phyloP scores from a whole-genome alignment of 2,113 vertebrate species.

The Anoura caudifer region DNA sequence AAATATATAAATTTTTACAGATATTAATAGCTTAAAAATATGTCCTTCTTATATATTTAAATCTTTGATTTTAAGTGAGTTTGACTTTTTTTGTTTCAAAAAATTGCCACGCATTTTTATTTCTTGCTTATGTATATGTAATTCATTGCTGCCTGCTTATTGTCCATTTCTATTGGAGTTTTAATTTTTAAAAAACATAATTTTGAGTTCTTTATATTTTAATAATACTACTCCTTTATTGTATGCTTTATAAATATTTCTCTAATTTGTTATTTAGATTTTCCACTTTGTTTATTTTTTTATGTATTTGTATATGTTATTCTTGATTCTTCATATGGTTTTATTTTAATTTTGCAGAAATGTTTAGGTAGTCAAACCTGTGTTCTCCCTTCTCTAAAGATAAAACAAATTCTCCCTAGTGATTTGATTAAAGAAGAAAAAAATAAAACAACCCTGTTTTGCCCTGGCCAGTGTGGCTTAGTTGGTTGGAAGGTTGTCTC shows the following conservation, averaged over 20 bases:
- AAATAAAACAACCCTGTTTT: no score
- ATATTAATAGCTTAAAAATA: neutral
- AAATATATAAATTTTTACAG: no score
- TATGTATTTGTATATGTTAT: neutral
- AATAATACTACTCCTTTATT: neutral
- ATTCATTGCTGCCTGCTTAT: neutral
- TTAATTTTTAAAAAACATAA: neutral
- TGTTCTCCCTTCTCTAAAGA: neutral
- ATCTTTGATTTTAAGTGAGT: neutral
- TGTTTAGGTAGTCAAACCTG: neutral
- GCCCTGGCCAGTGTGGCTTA: no score
- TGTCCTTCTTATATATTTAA: no score
- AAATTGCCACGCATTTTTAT: neutral
- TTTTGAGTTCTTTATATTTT: neutral
- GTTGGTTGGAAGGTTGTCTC: no score
- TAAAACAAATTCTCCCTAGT: neutral
- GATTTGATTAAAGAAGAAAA: neutral
- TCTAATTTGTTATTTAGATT: neutral
- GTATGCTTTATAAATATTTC: neutral
- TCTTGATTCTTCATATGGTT: neutral
- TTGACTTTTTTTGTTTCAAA: neutral
- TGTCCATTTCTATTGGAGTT: neutral
- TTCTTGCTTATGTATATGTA: neutral
- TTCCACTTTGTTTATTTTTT: neutral
- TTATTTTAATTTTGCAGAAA: neutral